A percentile compares a stretch with the other conserved stretches of the same genome.
These are phyloP conservation scores for Caenorhabditis wallacei DNA, from an alignment of 2,888 invertebrate genomes.

Conservation along the genomic window DNA sequence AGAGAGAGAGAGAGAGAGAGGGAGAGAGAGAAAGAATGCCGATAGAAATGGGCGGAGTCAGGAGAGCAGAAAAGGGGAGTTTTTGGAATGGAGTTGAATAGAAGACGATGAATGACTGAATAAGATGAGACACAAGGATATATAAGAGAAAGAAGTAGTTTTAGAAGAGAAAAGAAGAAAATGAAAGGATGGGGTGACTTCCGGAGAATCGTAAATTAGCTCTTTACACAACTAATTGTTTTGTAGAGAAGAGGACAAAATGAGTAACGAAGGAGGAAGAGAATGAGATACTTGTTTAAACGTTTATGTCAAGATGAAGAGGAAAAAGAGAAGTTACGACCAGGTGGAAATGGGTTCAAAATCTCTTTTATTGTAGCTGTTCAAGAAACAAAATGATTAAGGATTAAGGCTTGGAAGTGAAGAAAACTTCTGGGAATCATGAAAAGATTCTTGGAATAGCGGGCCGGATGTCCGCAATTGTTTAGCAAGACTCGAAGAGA, in stretches of 20 bases:
- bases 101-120: constrained; percentile 59
- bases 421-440: no score
- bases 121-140: constrained; percentile 31
- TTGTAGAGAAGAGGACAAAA: not conserved
- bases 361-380: not conserved
- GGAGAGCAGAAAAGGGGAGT: constrained; percentile 22
- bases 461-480: no score
- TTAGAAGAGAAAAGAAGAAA: constrained; percentile 21
- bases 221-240: constrained; percentile 50
- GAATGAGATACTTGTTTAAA: constrained; percentile 20
- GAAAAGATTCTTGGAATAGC: no score
- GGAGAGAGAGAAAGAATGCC: constrained; percentile 27
- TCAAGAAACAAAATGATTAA: constrained; percentile 7
- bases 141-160: constrained; percentile 19
- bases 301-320: constrained; percentile 1
- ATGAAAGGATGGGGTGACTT: constrained; percentile 18
- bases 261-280: not conserved
- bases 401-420: no score
- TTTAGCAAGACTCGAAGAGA: no score
- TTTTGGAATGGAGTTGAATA: constrained; percentile 34
- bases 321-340: constrained; percentile 6
- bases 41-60: constrained; percentile 57
- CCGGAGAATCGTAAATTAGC: constrained; percentile 58
- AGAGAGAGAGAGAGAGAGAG: constrained; percentile 11
- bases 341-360: constrained; percentile 8